Evolutionary conservation across 2,888 invertebrate species (phyloP), one percentile per base, ranked within the genome.

Genomic region (Resseliella maxima): DNA sequence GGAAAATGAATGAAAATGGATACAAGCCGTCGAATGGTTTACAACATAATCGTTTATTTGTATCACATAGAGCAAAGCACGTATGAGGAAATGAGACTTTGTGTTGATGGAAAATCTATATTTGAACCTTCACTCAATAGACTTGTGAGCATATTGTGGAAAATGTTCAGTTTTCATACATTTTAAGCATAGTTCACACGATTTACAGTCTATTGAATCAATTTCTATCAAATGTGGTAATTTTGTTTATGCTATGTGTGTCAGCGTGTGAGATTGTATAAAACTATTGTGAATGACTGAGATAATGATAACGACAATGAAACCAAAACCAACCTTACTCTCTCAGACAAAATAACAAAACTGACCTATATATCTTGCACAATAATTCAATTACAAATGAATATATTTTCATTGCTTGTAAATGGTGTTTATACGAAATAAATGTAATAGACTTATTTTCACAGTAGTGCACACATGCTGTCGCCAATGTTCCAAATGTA

Each of bases 31-130:
- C 72, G 31, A 8, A 31, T 72, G 31, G 31, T 31, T 72, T 31
- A 72, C 72, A 31, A 72, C 72, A 35, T 72, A 31, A 72, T 31
- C 72, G 72, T 72, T 31, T 3, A 72, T 72, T 72, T 72, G 27
- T 72, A 35, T 31, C 18, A 72, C 35, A 72, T 31, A 12, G 15
- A 72, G 15, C 31, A 2, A 31, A 72, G n/a, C 35, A 35, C 3
- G 15, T 35, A 15, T 72, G 12, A 15, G 31, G 31, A 31, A 31
- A 72, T 31, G 15, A n/a, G 5, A 12, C 31, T 72, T 5, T 0
- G 35, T 31, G 31, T 31, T 72, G 72, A 31, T 72, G n/a, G 15
- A 72, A 27, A 72, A 31, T 12, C 72, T 5, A 72, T 50, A 15
- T 15, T 24, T 59, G 59, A 6, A 50, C 24, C n/a, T 24, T 24